Percentiles rank a stretch among this genome's conserved stretches.
Conservation (phyloP, 2,797 vertebrate genomes). For the Zonotrichia albicollis region DNA sequence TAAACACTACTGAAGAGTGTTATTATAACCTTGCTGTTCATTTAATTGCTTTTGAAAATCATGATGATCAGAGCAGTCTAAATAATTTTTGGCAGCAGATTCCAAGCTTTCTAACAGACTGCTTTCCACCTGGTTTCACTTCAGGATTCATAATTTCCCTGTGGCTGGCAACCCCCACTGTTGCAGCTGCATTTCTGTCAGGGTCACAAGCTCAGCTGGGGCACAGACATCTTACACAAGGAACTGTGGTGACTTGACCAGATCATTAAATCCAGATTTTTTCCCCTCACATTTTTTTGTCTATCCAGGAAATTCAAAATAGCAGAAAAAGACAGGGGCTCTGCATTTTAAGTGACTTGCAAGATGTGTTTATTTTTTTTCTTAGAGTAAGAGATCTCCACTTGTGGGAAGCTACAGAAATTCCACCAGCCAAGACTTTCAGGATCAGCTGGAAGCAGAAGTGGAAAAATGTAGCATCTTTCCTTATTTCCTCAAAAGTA, state of each 20-base stretch:
- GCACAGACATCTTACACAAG: not conserved
- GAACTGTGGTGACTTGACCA: not conserved
- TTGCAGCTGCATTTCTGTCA: not conserved
- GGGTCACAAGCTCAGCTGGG: accelerated
- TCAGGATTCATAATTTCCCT: not conserved
- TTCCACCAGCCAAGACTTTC: not conserved
- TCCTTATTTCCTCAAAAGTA: not conserved
- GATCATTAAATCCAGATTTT: not conserved
- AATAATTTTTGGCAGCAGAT: not conserved
- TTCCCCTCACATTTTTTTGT: not conserved
- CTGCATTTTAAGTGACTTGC: not conserved
- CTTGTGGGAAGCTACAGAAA: not conserved
- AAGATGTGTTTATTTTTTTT: not conserved
- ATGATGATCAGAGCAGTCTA: not conserved
- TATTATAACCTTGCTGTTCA: not conserved
- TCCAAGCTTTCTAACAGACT: not conserved
- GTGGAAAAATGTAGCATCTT: not conserved
- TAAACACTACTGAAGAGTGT: not conserved
- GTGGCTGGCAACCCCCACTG: not conserved
- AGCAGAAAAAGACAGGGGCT: not conserved
- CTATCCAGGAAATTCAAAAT: not conserved
- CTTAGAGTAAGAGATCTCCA: not conserved
- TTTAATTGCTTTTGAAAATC: slow-evolving; percentile 12
- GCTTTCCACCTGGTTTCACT: slow-evolving; percentile 23
- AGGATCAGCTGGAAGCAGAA: not conserved